A percentile compares a stretch with the other conserved stretches of the same genome.
Evolutionary conservation across 2,888 invertebrate genomes (phyloP).

Genomic region (Nephrocerus scutellatus): DNA sequence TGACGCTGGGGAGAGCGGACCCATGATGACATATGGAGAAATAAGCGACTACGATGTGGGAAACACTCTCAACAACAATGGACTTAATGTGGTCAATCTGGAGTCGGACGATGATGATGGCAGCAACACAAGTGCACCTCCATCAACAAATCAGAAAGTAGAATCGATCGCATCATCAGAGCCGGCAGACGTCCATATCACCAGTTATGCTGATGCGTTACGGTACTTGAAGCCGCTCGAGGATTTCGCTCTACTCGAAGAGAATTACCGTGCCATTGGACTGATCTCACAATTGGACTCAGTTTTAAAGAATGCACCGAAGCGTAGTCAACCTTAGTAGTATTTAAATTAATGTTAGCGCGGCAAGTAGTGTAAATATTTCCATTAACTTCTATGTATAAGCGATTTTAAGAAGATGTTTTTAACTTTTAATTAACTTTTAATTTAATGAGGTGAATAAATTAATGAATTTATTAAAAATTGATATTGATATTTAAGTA

Average conservation of each 20-base stretch:
- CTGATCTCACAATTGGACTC: conserved; percentile 36
- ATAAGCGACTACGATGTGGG: neutral
- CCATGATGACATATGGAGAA: conserved; percentile 2
- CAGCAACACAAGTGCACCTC: too few relatives aligned
- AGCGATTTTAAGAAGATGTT: too few relatives aligned
- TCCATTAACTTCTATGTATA: too few relatives aligned
- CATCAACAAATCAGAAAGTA: conserved; percentile 2
- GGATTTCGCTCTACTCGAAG: conserved; percentile 37
- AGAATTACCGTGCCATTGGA: conserved; percentile 40
- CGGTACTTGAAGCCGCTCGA: conserved; percentile 32
- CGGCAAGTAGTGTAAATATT: too few relatives aligned
- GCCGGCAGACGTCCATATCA: conserved; percentile 3
- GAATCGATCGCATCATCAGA: neutral
- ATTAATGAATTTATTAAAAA: too few relatives aligned
- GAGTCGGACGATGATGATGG: neutral
- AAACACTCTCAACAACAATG: too few relatives aligned
- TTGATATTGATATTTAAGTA: too few relatives aligned
- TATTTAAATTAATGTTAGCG: too few relatives aligned
- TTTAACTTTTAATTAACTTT: too few relatives aligned
- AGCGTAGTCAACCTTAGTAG: too few relatives aligned
- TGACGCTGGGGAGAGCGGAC: neutral
- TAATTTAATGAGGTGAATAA: too few relatives aligned
- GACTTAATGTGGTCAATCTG: too few relatives aligned
- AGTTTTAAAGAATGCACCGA: conserved; percentile 28
- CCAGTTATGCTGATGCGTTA: conserved; percentile 26